phyloP scores from a whole-genome alignment of 53 echinoderm and acorn worm species.

The Echinarachnius parma region DNA sequence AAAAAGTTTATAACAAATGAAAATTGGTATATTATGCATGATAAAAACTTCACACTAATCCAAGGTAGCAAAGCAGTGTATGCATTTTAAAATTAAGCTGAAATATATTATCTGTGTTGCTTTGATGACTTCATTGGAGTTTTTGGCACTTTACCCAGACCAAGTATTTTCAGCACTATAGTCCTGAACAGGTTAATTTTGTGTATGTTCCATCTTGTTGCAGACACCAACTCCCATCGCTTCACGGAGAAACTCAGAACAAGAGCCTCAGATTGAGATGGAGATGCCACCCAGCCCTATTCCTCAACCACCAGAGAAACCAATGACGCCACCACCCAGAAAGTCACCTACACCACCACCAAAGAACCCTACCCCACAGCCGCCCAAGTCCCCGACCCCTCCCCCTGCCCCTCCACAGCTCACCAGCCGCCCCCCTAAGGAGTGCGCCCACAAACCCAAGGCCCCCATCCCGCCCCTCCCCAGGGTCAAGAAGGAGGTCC shows the following conservation, averaged over 20 bases:
- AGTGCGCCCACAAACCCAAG: slow-evolving; percentile 34
- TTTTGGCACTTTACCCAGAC: no score
- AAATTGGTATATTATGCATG: no score
- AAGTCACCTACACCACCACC: slow-evolving; percentile 29
- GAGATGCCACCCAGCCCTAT: slow-evolving; percentile 45
- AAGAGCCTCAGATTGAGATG: slow-evolving; percentile 12
- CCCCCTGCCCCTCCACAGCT: slow-evolving; percentile 23
- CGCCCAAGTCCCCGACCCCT: slow-evolving; percentile 20
- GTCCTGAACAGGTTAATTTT: neutral
- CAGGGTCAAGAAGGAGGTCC: slow-evolving; percentile 85
- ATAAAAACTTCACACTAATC: no score
- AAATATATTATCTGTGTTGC: no score
- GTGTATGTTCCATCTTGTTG: neutral
- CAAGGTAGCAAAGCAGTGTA: no score
- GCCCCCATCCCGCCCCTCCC: slow-evolving; percentile 34
- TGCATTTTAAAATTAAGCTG: no score
- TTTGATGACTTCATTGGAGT: no score
- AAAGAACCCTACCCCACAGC: neutral
- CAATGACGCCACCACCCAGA: slow-evolving; percentile 47
- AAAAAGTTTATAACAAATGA: no score
- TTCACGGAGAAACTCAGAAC: slow-evolving; percentile 39
- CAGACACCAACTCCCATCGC: slow-evolving; percentile 69
- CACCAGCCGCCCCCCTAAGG: slow-evolving; percentile 17
- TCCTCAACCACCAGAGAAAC: slow-evolving; percentile 29
- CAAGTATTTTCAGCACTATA: no score